Evolutionary conservation across 2,888 invertebrate species (phyloP).

Genomic region (Lacanobia wlatinum): DNA sequence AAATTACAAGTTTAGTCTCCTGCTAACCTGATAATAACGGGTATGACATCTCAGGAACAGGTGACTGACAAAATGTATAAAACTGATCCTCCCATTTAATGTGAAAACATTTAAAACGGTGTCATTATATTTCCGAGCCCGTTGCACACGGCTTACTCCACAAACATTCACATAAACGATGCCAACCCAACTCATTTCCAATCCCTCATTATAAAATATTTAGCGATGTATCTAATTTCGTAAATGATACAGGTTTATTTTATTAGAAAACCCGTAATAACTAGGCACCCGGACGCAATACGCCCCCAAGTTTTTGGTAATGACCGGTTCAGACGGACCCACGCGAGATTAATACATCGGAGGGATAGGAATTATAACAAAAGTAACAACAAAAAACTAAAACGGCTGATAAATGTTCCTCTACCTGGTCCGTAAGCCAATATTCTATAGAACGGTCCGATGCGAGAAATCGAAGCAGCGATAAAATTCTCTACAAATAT

Average conservation of each 20-base stretch:
- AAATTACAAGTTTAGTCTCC: constrained; percentile 66
- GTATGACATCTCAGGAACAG: constrained; percentile 70
- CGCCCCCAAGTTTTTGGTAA: constrained; percentile 89
- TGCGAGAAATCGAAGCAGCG: constrained; percentile 79
- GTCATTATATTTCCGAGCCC: constrained; percentile 75
- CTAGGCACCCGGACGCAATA: constrained; percentile 88
- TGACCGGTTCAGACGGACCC: constrained; percentile 87
- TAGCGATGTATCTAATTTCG: constrained; percentile 89
- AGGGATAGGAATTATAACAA: constrained; percentile 88
- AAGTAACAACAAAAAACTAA: constrained; percentile 87
- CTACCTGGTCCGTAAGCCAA: constrained; percentile 82
- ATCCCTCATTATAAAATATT: constrained; percentile 90
- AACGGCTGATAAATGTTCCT: constrained; percentile 87
- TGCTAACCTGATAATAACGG: constrained; percentile 82
- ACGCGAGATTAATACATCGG: constrained; percentile 89
- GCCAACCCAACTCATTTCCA: constrained; percentile 81
- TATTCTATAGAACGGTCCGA: constrained; percentile 75
- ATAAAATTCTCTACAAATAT: constrained; percentile 88
- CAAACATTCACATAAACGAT: constrained; percentile 79
- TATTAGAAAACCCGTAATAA: constrained; percentile 89
- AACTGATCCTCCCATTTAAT: constrained; percentile 68
- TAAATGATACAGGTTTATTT: constrained; percentile 88
- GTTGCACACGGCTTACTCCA: constrained; percentile 75
- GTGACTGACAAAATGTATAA: constrained; percentile 74
- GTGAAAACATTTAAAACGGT: constrained; percentile 74